Base-by-base conservation (phyloP, 53 echinoderm and acorn worm species). In the Stichopus horrens region DNA sequence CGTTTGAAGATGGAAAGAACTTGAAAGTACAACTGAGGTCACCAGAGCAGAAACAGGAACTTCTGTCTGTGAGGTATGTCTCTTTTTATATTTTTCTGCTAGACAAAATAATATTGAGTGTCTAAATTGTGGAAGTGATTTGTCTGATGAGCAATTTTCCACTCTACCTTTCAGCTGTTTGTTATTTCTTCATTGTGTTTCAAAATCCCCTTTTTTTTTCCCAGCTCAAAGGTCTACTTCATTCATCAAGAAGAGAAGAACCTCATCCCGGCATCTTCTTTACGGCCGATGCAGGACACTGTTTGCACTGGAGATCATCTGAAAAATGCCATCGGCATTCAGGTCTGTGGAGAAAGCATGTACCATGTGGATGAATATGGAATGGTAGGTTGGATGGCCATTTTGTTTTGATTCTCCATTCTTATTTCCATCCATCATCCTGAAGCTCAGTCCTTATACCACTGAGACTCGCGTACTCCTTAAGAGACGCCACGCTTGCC, bases 31-130 rank as follows among this genome's bases (percentile, higher is more conserved):
- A 90, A 71, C 37, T 95, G 60, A 91, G 91, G 53, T 91, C 93
- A 7, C 93, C 93, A 37, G 93, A 95, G 7, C 54, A 91, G 86
- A 89, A 79, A 21, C 93, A 93, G 73, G 83, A 93, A 76, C 91
- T 95, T 58, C 83, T 93, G 18, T 86, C 90, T 79, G 86, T 95
- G 90, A 93, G 93, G 95, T 95, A 59, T 83, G 91, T 55, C 10
- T 80, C 19, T 80, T 55, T 4, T 53, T 37, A 37, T 2, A 37
- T 37, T 37, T 37, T 37, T 2, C 37, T 37, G 37, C 37, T 37
- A 37, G 37, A 37, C 37, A 1, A 1, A 1, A 37, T 37, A 37
- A 37, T 37, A 37, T 37, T 2, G 37, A 37, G 37, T 37, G 37
- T 37, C 37, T 1, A 37, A 37, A 37, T 37, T 37, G 37, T 37